Evolutionary conservation across 1,140 invertebrate species (phyloP), one percentile per base, ranked within the genome.

Genomic region (Danaus melanippus): DNA sequence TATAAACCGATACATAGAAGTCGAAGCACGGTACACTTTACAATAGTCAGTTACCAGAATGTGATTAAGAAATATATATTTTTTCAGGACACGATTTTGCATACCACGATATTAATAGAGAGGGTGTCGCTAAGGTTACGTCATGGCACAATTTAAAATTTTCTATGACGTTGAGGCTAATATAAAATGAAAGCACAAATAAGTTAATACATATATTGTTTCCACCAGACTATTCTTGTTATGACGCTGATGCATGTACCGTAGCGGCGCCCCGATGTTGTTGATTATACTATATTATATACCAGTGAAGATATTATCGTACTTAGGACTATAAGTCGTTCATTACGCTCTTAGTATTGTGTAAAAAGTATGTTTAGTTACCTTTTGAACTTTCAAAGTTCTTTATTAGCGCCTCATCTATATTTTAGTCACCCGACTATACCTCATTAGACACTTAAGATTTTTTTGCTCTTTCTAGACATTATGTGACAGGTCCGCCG

Each of bases 381-480:
- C 83, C 83, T 80, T 67, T 67, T 71, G 83, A 81, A 81, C 83
- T 86, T 84, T 60, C 67, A 76, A 86, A 86, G 83, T 86, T 86
- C 83, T 50, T 57, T 67, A 66, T 77, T 75, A 68, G 63, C 69
- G 57, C 66, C 75, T 71, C 58, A 70, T 71, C 66, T 71, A 71
- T 76, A 72, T 69, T 74, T 71, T 76, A 70, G 67, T 75, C 69
- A 60, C 67, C 68, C 60, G 64, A 73, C 62, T 79, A 68, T 83
- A 82, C 82, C 79, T 84, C 78, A 83, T 76, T 80, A 82, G 74
- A 77, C 73, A 72, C 70, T 66, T 76, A 74, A 78, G 72, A 76
- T 62, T 76, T 3, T 32, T 32, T 32, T 7, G 21, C 21, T 32
- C 21, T 32, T 32, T 32, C 21, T 32, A 32, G 21, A 32, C 21